Evolutionary conservation across 2,113 vertebrate species (phyloP), one percentile per base, ranked within the genome.

Genomic region (Pterophyllum scalare): DNA sequence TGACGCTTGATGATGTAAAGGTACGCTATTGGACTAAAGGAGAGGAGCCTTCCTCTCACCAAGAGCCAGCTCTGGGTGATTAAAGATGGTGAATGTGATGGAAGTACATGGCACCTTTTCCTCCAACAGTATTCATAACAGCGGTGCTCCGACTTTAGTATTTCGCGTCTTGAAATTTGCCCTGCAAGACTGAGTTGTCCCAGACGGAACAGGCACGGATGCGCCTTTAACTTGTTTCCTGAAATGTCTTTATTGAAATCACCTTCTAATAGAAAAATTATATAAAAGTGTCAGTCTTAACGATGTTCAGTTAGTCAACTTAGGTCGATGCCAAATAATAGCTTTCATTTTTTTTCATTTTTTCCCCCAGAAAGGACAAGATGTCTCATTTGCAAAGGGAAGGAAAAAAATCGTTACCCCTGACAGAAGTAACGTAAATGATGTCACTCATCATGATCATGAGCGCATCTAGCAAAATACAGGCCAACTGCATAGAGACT

Each of bases 361-460:
- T 7, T 33, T 33, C 35, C 33, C 33, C 35, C 40, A 33, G 17
- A 22, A 72, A 26, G 46, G 8, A 33, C 26, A 10, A 6, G 7
- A 75, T 13, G 6, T 56, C 4, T 57, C 5, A 62, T 43, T 31
- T 72, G 65, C 24, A 72, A 52, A 52, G 10, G 17, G 24, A 46
- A 26, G 17, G 17, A 20, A 65, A 33, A 83, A 56, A 15, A 35
- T 9, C 49, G 13, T 10, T 24, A 20, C 35, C 74, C n/a, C 19
- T 65, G 40, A 38, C 20, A 60, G 80, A 90, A 85, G 85, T 65
- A 87, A 81, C n/a, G 38, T 40, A 84, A 74, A 91, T 90, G 88
- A 93, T 88, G 89, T 92, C 87, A 93, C 87, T 61, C 43, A 12
- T 60, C n/a, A 82, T 46, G 76, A 57, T 79, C 60, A 20, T 12